Percentiles rank a stretch among this genome's conserved stretches.
phyloP scores from a whole-genome alignment of 2,888 invertebrate species.

The Gisinianus flammeolus region DNA sequence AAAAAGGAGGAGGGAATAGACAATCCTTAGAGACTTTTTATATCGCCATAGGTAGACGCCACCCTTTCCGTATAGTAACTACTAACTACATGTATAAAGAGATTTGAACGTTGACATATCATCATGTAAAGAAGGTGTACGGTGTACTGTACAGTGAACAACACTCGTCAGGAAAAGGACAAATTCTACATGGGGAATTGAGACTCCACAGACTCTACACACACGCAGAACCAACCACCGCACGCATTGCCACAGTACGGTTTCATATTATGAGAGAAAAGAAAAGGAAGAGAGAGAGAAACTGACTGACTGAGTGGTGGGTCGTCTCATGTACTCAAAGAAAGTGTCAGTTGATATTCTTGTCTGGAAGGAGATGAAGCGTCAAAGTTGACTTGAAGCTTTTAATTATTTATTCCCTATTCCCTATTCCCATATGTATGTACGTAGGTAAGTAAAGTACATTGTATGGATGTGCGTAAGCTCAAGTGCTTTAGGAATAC shows the following conservation, averaged over 20 bases:
- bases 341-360: conserved; percentile 12
- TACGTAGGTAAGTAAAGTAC: neutral
- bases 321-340: conserved; percentile 1
- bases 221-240: too few relatives aligned
- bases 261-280: neutral
- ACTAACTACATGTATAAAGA: too few relatives aligned
- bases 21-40: too few relatives aligned
- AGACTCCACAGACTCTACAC: too few relatives aligned
- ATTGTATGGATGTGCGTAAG: too few relatives aligned
- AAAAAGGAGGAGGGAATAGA: too few relatives aligned
- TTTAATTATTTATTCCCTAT: conserved; percentile 30
- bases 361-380: conserved; percentile 28
- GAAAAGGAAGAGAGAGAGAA: conserved; percentile 4
- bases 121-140: neutral
- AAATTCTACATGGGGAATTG: conserved; percentile 1
- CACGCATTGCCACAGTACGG: too few relatives aligned
- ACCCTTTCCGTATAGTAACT: too few relatives aligned
- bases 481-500: neutral
- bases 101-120: conserved; percentile 25
- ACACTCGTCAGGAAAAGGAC: neutral
- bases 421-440: neutral
- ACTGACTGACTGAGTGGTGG: neutral
- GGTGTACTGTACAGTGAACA: neutral
- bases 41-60: too few relatives aligned
- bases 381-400: conserved; percentile 21